Conservation (phyloP, 2,888 invertebrate genomes). For the Stenotaenia linearis region DNA sequence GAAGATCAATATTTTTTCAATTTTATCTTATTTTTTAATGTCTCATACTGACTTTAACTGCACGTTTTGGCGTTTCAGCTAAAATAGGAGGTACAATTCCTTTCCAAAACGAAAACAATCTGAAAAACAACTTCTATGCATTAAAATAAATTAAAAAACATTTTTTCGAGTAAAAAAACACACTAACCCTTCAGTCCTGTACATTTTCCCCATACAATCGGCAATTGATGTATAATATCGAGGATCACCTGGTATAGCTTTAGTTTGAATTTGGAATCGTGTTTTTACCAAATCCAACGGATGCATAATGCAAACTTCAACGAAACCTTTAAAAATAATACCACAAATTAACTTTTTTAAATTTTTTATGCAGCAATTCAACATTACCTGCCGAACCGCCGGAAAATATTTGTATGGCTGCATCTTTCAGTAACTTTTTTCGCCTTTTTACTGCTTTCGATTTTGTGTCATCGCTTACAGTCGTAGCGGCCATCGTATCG, state of each 20-base stretch:
- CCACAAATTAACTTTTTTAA: background rate
- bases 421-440: constrained; percentile 53
- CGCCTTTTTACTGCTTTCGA: background rate
- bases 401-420: constrained; percentile 73
- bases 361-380: background rate
- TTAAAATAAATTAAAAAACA: constrained; percentile 1
- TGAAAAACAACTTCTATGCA: background rate
- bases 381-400: constrained; percentile 75
- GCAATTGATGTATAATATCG: constrained; percentile 66
- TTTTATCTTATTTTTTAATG: constrained; percentile 1
- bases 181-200: constrained; percentile 65
- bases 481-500: background rate
- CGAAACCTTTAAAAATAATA: constrained; percentile 57
- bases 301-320: constrained; percentile 94
- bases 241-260: constrained; percentile 51
- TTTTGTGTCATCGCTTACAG: too few relatives aligned
- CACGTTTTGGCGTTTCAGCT: constrained; percentile 91
- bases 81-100: constrained; percentile 88
- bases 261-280: constrained; percentile 69
- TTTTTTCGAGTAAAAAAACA: background rate
- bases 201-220: constrained; percentile 87
- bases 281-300: constrained; percentile 91
- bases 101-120: constrained; percentile 75
- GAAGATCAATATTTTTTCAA: background rate
- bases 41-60: constrained; percentile 62